These are phyloP conservation scores for Oceanites oceanicus DNA, from an alignment of 2,113 vertebrate genomes.

Conservation along the genomic window DNA sequence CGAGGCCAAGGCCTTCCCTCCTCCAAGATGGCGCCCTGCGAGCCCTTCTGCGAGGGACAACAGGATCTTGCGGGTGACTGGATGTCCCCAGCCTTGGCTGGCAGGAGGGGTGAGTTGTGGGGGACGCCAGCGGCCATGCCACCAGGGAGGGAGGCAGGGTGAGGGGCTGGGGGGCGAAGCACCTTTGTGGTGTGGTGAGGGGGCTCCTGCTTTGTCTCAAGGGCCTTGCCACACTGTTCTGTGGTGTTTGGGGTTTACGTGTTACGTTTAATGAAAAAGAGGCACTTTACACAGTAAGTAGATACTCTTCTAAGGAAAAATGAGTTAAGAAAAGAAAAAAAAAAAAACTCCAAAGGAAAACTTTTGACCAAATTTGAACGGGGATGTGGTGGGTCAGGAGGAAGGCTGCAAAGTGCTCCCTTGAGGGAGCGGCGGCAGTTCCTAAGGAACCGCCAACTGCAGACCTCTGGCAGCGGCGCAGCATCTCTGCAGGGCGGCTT, in stretches of 20 bases:
- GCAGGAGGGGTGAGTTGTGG: not conserved
- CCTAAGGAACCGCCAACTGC: not conserved
- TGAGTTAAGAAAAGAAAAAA: not conserved
- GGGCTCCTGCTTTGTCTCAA: too few species aligned
- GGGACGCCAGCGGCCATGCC: fast-evolving
- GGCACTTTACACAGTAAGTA: not conserved
- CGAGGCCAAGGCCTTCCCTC: not conserved
- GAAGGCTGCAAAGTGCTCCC: not conserved
- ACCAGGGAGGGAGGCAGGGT: not conserved
- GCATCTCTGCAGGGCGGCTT: not conserved
- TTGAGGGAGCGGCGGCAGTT: fast-evolving
- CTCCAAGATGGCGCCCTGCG: not conserved
- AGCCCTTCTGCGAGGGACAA: too few species aligned
- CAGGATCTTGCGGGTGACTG: not conserved
- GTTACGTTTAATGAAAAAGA: not conserved
- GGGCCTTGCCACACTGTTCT: fast-evolving
- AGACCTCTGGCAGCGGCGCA: not conserved
- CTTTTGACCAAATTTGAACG: not conserved
- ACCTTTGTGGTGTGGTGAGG: not conserved
- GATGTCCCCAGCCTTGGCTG: not conserved
- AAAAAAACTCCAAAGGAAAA: not conserved
- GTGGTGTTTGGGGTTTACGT: not conserved
- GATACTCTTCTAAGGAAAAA: not conserved
- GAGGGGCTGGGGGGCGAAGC: not conserved
- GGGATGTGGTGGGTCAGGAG: not conserved